Percentiles rank a stretch among this genome's conserved stretches.
phyloP scores from a whole-genome alignment of 2,113 vertebrate species.

The Antennarius striatus region DNA sequence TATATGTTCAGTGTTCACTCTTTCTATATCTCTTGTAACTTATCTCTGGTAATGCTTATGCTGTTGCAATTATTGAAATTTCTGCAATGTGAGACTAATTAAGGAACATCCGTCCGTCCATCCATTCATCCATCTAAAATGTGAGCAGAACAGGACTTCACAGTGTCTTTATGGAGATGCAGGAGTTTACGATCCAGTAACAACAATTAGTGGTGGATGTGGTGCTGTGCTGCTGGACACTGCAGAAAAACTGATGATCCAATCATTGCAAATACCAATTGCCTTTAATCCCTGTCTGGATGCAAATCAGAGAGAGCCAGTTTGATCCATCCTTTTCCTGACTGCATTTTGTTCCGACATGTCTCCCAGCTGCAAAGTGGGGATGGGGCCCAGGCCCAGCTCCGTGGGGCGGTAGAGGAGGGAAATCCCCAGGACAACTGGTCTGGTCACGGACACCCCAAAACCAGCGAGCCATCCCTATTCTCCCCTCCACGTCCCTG shows the following conservation, averaged over 20 bases:
- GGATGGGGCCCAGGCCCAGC: slow-evolving; percentile 80
- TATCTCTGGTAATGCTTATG: too few species aligned
- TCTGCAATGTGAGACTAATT: too few species aligned
- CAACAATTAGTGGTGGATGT: slow-evolving; percentile 45
- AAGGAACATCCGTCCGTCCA: too few species aligned
- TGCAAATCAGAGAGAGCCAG: slow-evolving; percentile 78
- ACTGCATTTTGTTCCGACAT: slow-evolving; percentile 63
- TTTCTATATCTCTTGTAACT: too few species aligned
- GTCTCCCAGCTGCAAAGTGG: slow-evolving; percentile 89
- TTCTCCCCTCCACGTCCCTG: slow-evolving; percentile 89
- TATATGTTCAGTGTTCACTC: too few species aligned
- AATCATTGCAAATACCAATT: slow-evolving; percentile 81
- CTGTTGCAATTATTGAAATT: too few species aligned
- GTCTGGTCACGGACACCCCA: slow-evolving; percentile 95
- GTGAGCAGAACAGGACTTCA: too few species aligned
- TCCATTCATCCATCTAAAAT: too few species aligned
- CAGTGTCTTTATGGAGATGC: not conserved
- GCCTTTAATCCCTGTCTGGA: slow-evolving; percentile 81
- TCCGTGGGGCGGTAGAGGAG: slow-evolving; percentile 61
- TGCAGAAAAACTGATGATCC: slow-evolving; percentile 75
- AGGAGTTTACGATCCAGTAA: slow-evolving; percentile 17
- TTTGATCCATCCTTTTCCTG: slow-evolving; percentile 65
- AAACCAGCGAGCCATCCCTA: slow-evolving; percentile 78
- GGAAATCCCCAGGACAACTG: slow-evolving; percentile 95
- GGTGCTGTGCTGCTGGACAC: slow-evolving; percentile 52